Evolutionary conservation across 2,113 vertebrate species (phyloP), one percentile per base, ranked within the genome.

Genomic region (Pedionomus torquatus): DNA sequence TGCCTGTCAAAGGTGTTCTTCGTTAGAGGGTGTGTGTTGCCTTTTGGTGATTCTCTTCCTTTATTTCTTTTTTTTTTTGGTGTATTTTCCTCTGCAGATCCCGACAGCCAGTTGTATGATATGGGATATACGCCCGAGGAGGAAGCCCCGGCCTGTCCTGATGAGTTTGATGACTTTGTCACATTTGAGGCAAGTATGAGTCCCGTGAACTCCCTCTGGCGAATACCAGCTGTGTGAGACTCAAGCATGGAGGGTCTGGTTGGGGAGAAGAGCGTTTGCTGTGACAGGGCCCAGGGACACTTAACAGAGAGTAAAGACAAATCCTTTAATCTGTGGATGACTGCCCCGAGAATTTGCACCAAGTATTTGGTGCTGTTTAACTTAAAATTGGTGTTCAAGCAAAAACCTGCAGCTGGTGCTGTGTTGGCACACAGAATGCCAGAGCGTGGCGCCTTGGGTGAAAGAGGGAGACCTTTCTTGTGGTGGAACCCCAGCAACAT

Each of bases 111-210:
- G 85, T 97, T 99, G 61, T 99, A 98, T 83, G 90, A 97, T 31
- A 97, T 98, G 71, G 97, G 97, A 91, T 98, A 99, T 75, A 97
- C 97, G 94, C 98, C 98, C 2, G 98, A 98, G 10, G 99, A 99
- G 71, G 98, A 99, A 81, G 95, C 98, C 25, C 97, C 98, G 0
- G 93, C 98, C 94, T 99, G 99, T 90, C 97, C 98, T 0, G 99
- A 99, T 95, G 99, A 99, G 83, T 99, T 99, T 17, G 99, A 99
- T 46, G 98, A 99, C 84, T 98, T 98, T 17, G 97, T 98, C 69
- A 97, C 98, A 5, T 99, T 98, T 44, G 99, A 99, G 99, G 99
- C 98, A 97, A 99, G 99, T 97, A 81, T 13, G 13, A 77, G 37
- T 5, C 5, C 52, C 20, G 52, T 35, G 11, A 10, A 3, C 30